A percentile compares a stretch with the other conserved stretches of the same genome.
Evolutionary conservation across 92 coral and sea anemone genomes (phyloP).

Genomic region (Bergia sp.): DNA sequence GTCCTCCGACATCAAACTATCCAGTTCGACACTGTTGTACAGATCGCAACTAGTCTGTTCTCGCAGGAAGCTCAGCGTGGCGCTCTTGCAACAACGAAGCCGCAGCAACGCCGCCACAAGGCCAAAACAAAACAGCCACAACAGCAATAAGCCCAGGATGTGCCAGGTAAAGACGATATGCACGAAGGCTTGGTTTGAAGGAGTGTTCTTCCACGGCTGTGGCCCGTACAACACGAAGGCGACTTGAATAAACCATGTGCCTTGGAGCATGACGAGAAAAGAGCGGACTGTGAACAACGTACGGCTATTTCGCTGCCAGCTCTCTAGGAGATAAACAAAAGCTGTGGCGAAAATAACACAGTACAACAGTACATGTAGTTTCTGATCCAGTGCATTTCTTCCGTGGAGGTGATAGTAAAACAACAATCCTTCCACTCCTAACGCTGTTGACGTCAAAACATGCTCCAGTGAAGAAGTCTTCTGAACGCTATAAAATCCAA

Average conservation of each 20-base stretch:
- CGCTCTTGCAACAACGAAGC: background rate
- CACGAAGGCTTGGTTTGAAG: conserved; percentile 57
- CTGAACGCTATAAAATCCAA: conserved; percentile 41
- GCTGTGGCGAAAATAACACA: conserved; percentile 52
- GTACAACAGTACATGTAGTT: conserved; percentile 56
- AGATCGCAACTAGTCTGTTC: background rate
- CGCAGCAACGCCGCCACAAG: background rate
- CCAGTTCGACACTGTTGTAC: background rate
- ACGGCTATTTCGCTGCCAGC: conserved; percentile 56
- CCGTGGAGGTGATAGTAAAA: conserved; percentile 65
- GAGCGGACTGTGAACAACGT: conserved; percentile 47
- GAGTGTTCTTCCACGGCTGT: conserved; percentile 59
- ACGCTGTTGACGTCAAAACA: conserved; percentile 45
- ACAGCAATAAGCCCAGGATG: conserved; percentile 38
- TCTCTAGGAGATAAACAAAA: conserved; percentile 53
- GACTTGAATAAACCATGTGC: conserved; percentile 75
- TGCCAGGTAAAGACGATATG: conserved; percentile 67
- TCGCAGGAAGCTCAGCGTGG: background rate
- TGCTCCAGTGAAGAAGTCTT: conserved; percentile 44
- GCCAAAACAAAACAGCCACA: conserved; percentile 8
- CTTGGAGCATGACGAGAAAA: conserved; percentile 57
- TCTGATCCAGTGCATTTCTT: conserved; percentile 53
- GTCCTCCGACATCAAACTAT: background rate
- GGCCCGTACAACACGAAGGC: conserved; percentile 60
- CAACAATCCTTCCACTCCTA: conserved; percentile 61